These are phyloP conservation scores for Cuniculus paca DNA, from an alignment of 2,797 vertebrate species.

Conservation along the genomic window DNA sequence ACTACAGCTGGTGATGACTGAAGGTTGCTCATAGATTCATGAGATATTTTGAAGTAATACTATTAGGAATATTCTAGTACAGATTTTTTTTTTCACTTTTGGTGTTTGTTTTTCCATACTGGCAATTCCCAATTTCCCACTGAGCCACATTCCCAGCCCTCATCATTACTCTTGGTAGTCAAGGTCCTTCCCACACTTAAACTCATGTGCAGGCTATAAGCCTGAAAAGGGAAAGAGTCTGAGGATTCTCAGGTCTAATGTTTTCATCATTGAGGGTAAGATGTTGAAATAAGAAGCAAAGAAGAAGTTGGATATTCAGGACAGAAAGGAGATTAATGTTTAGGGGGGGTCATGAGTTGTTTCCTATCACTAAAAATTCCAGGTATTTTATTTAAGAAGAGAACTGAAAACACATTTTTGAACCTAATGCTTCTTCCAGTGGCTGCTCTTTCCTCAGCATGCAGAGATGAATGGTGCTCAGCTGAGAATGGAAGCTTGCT, in stretches of 20 bases:
- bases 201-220: neutral
- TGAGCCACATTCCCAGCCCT: neutral
- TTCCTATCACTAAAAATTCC: neutral
- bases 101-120: neutral
- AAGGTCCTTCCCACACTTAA: neutral
- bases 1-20: neutral
- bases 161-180: neutral
- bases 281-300: neutral
- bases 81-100: neutral
- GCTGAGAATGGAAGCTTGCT: neutral
- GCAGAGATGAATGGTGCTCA: neutral
- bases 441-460: fast-evolving
- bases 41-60: neutral
- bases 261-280: neutral
- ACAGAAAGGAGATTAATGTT: neutral
- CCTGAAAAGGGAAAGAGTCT: neutral
- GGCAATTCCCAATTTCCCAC: no score
- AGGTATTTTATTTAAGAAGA: neutral
- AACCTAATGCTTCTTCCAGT: neutral
- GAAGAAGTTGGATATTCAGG: neutral
- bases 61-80: neutral
- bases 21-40: neutral
- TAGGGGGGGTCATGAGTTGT: neutral
- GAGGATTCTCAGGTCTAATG: neutral
- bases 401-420: neutral